Conservation (phyloP, 2,888 invertebrate species). For the Parascotia fuliginaria region DNA sequence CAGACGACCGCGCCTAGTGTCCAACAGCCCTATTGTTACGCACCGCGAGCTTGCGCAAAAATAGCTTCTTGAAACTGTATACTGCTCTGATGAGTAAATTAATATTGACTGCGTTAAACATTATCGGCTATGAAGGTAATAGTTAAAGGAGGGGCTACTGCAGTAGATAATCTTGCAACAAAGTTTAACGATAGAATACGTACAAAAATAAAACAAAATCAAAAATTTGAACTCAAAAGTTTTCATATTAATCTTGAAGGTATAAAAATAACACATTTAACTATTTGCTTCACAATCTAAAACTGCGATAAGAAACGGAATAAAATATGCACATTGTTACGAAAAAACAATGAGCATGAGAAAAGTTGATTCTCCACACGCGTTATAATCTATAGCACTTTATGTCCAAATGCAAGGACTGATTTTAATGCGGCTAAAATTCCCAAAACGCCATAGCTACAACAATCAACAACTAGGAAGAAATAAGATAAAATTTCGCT, state of each 20-base stretch:
- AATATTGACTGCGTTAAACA: background rate
- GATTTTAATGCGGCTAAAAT: constrained; percentile 47
- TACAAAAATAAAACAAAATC: too few relatives aligned
- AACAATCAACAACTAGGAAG: constrained; percentile 5
- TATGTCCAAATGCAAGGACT: constrained; percentile 69
- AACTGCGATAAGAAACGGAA: constrained; percentile 30
- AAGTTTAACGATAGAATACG: too few relatives aligned
- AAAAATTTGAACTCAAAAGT: too few relatives aligned
- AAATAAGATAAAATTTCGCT: constrained; percentile 39
- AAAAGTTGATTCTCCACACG: constrained; percentile 68
- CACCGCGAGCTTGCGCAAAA: constrained; percentile 27
- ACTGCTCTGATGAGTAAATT: constrained; percentile 9
- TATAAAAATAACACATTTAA: background rate
- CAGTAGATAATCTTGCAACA: too few relatives aligned
- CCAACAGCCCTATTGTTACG: constrained; percentile 44
- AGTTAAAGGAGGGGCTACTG: too few relatives aligned
- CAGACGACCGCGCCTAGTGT: constrained; percentile 49
- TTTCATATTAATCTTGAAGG: too few relatives aligned
- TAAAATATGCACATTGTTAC: constrained; percentile 35
- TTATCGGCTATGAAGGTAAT: too few relatives aligned
- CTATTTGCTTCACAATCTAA: background rate
- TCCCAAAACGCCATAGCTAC: constrained; percentile 20
- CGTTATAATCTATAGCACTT: constrained; percentile 68
- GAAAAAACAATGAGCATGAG: constrained; percentile 60
- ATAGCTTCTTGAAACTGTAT: constrained; percentile 27